Conservation (phyloP, 2,888 invertebrate genomes). For the Hirtodrosophila trivittata region DNA sequence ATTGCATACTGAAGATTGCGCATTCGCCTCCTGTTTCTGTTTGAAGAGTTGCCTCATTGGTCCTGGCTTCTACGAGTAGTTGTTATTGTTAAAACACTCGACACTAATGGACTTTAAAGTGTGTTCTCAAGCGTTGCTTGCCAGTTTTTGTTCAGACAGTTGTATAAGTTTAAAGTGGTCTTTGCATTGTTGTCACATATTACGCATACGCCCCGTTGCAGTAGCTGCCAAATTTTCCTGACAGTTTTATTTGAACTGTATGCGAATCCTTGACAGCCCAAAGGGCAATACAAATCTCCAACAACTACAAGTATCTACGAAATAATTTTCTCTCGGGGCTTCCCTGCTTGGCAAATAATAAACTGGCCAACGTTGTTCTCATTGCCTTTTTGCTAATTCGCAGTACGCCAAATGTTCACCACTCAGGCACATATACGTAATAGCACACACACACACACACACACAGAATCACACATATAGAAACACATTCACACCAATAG, state of each 20-base stretch:
- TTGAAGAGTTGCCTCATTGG: conserved; percentile 15
- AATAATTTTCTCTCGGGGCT: conserved; percentile 30
- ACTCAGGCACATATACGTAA: too few species aligned
- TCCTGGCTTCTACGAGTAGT: background rate
- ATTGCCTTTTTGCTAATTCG: conserved; percentile 23
- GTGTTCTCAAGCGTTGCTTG: conserved; percentile 63
- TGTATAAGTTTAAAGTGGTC: conserved; percentile 49
- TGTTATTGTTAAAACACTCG: conserved; percentile 48
- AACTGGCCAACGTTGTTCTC: conserved; percentile 41
- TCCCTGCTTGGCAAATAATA: conserved; percentile 52
- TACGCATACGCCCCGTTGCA: conserved; percentile 61
- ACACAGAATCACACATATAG: conserved; percentile 5
- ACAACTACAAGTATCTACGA: too few species aligned
- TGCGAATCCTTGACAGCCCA: conserved; percentile 9
- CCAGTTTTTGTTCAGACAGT: conserved; percentile 25
- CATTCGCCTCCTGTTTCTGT: conserved; percentile 33
- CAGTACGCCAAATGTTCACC: conserved; percentile 17
- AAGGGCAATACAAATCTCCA: conserved; percentile 13
- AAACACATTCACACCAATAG: background rate
- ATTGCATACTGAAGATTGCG: conserved; percentile 24
- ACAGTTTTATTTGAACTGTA: conserved; percentile 18
- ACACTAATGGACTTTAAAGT: conserved; percentile 80
- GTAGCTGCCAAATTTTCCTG: conserved; percentile 32
- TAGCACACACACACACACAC: conserved; percentile 7
- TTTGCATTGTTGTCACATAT: conserved; percentile 46